Conservation (phyloP, 2,113 vertebrate genomes). For the Neogobius melanostomus region DNA sequence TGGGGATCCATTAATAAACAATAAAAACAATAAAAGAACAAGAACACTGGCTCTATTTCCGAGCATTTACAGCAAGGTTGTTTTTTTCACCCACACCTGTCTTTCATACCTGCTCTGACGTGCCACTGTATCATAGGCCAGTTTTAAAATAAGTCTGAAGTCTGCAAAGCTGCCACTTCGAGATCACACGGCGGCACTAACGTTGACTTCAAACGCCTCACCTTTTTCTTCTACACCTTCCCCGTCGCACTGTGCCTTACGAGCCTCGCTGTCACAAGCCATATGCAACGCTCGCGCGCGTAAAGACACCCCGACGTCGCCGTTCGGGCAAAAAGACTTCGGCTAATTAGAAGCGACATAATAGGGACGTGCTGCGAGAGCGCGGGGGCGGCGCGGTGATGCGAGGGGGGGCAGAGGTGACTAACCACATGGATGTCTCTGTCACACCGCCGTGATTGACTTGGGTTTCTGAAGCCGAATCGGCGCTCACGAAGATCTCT, state of each 20-base stretch:
- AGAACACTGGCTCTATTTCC: neutral
- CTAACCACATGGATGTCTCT: slow-evolving; percentile 28
- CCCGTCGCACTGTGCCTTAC: slow-evolving; percentile 7
- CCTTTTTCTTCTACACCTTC: slow-evolving; percentile 12
- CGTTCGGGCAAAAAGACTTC: slow-evolving; percentile 36
- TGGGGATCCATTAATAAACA: too few relatives aligned
- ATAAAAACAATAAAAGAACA: too few relatives aligned
- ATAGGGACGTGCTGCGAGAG: slow-evolving; percentile 54
- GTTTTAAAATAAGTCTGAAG: neutral
- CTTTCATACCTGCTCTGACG: neutral
- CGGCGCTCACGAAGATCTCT: slow-evolving; percentile 39
- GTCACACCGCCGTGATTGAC: slow-evolving; percentile 32
- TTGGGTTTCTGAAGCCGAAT: slow-evolving; percentile 46
- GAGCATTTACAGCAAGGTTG: neutral
- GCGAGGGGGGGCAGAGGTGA: slow-evolving; percentile 10
- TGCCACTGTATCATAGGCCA: neutral
- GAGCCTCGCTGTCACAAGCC: slow-evolving; percentile 39
- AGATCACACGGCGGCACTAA: neutral
- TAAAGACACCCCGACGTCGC: slow-evolving; percentile 41
- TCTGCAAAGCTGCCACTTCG: neutral
- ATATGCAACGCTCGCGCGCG: slow-evolving; percentile 31
- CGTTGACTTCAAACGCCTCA: neutral
- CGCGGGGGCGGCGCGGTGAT: slow-evolving; percentile 6
- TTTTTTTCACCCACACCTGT: neutral
- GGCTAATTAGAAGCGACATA: slow-evolving; percentile 67